Conservation (phyloP, 1,140 invertebrate species). For the Nephila pilipes region DNA sequence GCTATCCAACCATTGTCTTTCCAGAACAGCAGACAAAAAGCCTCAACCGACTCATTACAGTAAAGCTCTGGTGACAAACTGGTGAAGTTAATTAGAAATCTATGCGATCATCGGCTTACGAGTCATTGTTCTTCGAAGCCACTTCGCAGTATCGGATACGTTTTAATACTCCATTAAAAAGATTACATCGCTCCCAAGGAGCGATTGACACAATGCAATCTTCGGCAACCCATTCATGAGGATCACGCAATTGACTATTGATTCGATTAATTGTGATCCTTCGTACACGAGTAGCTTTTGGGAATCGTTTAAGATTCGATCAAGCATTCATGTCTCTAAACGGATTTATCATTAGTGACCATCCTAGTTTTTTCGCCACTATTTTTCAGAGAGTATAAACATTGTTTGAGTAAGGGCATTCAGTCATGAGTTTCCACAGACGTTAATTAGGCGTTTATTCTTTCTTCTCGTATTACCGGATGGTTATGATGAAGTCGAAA, state of each 20-base stretch:
- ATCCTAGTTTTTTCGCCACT: constrained; percentile 33
- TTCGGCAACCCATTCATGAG: constrained; percentile 56
- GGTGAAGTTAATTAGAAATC: constrained; percentile 75
- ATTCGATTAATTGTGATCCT: constrained; percentile 73
- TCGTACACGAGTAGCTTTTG: constrained; percentile 60
- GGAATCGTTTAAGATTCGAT: constrained; percentile 71
- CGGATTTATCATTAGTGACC: constrained; percentile 75
- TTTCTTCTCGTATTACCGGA: constrained; percentile 21
- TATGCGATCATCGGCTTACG: constrained; percentile 64
- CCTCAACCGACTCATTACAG: constrained; percentile 61
- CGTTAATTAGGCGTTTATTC: constrained; percentile 50
- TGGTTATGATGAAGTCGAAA: not conserved
- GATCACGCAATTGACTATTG: constrained; percentile 74
- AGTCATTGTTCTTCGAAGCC: constrained; percentile 65
- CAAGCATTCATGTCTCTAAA: constrained; percentile 72
- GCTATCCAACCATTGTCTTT: constrained; percentile 62
- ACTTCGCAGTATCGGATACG: constrained; percentile 71
- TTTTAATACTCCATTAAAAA: constrained; percentile 75
- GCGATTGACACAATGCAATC: constrained; percentile 70
- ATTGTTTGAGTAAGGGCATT: constrained; percentile 49
- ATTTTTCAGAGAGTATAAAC: constrained; percentile 48
- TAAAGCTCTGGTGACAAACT: constrained; percentile 72
- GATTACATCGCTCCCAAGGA: constrained; percentile 73
- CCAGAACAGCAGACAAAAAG: constrained; percentile 61
- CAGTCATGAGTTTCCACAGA: constrained; percentile 28